phyloP scores from a whole-genome alignment of 2,888 invertebrate genomes.

The Cyclophora punctaria region DNA sequence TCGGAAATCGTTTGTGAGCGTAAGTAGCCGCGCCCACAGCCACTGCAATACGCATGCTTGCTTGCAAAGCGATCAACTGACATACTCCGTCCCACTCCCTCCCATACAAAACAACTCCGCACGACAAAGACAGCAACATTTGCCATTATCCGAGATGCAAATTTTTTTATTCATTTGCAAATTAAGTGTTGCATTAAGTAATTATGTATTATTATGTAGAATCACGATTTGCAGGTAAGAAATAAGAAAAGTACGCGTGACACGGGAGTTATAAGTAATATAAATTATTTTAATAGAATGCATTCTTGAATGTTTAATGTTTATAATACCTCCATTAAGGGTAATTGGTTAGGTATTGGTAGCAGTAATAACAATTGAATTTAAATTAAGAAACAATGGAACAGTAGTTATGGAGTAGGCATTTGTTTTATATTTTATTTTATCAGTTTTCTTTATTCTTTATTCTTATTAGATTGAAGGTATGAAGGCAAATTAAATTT shows the following conservation, averaged over 20 bases:
- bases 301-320: too few relatives aligned
- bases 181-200: slow-evolving; percentile 64
- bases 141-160: slow-evolving; percentile 61
- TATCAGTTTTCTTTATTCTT: too few relatives aligned
- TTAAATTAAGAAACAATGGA: too few relatives aligned
- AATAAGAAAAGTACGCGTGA: slow-evolving; percentile 37
- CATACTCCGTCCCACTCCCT: slow-evolving; percentile 42
- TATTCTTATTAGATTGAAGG: too few relatives aligned
- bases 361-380: too few relatives aligned
- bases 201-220: slow-evolving; percentile 61
- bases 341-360: too few relatives aligned
- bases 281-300: background rate
- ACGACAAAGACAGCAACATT: slow-evolving; percentile 40
- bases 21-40: slow-evolving; percentile 57
- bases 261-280: slow-evolving; percentile 28
- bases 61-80: slow-evolving; percentile 41
- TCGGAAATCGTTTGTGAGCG: slow-evolving; percentile 41
- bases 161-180: slow-evolving; percentile 67
- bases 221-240: slow-evolving; percentile 37
- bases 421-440: too few relatives aligned
- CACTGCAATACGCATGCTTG: slow-evolving; percentile 68
- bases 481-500: too few relatives aligned
- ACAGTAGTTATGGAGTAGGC: too few relatives aligned
- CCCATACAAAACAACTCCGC: slow-evolving; percentile 21
- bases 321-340: background rate